A percentile compares a stretch with the other conserved stretches of the same genome.
These are phyloP conservation scores for Microchirus variegatus DNA, from an alignment of 2,797 vertebrate genomes.

Conservation along the genomic window DNA sequence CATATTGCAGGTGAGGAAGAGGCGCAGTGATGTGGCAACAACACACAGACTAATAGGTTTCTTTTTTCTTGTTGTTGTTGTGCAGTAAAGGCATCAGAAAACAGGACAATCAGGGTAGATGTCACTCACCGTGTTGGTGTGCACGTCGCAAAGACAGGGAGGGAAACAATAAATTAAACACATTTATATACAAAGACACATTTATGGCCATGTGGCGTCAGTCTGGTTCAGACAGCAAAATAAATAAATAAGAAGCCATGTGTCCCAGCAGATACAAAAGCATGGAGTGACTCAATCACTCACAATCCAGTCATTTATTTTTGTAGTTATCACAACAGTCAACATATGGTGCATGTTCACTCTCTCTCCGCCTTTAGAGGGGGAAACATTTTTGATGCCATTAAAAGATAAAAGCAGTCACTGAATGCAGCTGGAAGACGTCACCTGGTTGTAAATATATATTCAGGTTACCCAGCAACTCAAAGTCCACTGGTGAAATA, in stretches of 20 bases:
- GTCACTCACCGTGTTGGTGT: slow-evolving; percentile 33
- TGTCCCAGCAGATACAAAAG: slow-evolving; percentile 40
- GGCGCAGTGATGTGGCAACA: slow-evolving; percentile 51
- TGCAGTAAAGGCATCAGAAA: slow-evolving; percentile 32
- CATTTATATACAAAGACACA: slow-evolving; percentile 66
- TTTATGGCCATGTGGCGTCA: slow-evolving; percentile 53
- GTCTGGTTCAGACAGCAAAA: slow-evolving; percentile 60
- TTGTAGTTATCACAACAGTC: not conserved
- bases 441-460: not conserved
- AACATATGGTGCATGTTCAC: not conserved
- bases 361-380: slow-evolving; percentile 3
- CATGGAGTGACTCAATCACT: too few species aligned
- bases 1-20: slow-evolving; percentile 65
- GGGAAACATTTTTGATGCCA: not conserved
- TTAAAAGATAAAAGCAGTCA: not conserved
- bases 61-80: too few species aligned
- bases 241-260: not conserved
- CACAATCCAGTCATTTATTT: not conserved
- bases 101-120: slow-evolving; percentile 36
- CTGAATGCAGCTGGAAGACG: slow-evolving; percentile 6
- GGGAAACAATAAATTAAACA: not conserved
- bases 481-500: too few species aligned
- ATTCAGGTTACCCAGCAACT: too few species aligned
- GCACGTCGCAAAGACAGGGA: slow-evolving; percentile 4
- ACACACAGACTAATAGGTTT: slow-evolving; percentile 50